These are phyloP conservation scores for Ichneumoninae sp. DNA, from an alignment of 2,888 invertebrate species.

Conservation along the genomic window DNA sequence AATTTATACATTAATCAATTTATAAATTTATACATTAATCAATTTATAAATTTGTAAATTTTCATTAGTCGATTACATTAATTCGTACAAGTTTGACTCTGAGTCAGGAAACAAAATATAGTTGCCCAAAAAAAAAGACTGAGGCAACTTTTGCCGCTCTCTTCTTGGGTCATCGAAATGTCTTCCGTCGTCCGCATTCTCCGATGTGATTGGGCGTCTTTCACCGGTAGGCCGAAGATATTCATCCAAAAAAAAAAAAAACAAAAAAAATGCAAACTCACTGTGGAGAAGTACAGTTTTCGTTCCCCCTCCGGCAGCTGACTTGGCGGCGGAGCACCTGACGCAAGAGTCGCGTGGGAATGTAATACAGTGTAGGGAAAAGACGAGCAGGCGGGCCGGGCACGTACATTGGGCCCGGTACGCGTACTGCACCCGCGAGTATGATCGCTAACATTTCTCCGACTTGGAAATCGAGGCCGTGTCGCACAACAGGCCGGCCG, in stretches of 20 bases:
- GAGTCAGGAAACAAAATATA: no score
- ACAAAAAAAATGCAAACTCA: constrained; percentile 1
- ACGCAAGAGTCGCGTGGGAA: constrained; percentile 63
- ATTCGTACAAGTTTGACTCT: no score
- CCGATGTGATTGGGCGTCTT: no score
- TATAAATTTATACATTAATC: no score
- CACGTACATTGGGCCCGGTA: constrained; percentile 42
- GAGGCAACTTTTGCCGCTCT: no score
- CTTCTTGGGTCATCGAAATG: no score
- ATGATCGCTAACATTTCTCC: constrained; percentile 60
- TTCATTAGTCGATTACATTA: no score
- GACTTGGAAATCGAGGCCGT: constrained; percentile 65
- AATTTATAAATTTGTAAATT: no score
- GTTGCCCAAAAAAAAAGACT: no score
- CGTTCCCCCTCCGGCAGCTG: background rate
- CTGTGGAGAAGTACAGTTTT: background rate
- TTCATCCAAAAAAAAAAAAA: background rate
- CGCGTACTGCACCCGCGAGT: constrained; percentile 54
- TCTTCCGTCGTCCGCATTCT: no score
- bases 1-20: no score
- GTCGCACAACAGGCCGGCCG: constrained; percentile 31
- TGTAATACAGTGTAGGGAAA: constrained; percentile 32
- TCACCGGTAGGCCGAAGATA: no score
- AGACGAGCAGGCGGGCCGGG: constrained; percentile 14
- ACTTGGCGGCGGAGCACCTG: constrained; percentile 46